Base-by-base conservation (phyloP, 2,113 vertebrate genomes). In the Myrmecobius fasciatus region DNA sequence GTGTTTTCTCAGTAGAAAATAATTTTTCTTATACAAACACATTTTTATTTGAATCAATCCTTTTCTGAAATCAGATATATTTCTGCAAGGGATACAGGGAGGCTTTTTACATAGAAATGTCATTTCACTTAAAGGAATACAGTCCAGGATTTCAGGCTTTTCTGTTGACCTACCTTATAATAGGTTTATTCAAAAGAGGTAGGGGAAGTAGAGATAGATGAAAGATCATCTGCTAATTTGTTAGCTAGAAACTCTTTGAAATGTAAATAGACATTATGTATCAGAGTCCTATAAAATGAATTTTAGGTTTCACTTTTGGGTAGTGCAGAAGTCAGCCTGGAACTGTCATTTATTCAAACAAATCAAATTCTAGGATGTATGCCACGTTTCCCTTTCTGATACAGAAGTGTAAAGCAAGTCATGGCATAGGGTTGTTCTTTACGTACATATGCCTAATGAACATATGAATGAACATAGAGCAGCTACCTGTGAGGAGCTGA, bases 21-120 rank as follows among this genome's bases (percentile, higher is more conserved):
- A 98, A 98, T 98, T 99, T 99, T 98, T 98, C 98, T 98, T 98
- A 98, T 98, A 99, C 98, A 98, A 98, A 99, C 98, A 98, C 98
- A 98, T 99, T 99, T 99, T 99, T 98, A 99, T 98, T 99, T 98
- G 98, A 98, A 98, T 98, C 98, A 98, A 98, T 98, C 97, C 97
- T 98, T 97, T 98, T 97, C 97, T 97, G 98, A 98, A 98, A 98
- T 98, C 98, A 98, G 97, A 98, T 97, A 90, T 95, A 97, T 97
- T 98, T 98, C 97, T 98, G 92, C 93, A 95, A 97, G 96, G 97
- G 97, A 97, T 92, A 92, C 91, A 95, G 96, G 96, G 92, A 96
- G 97, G 67, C 97, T 97, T 91, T 11, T 96, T 95, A 92, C 92
- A 95, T 96, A 97, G 95, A 97, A 98, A 98, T 98, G 97, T 92